Evolutionary conservation across 1,140 invertebrate genomes (phyloP).

Genomic region (Gerris buenoi): DNA sequence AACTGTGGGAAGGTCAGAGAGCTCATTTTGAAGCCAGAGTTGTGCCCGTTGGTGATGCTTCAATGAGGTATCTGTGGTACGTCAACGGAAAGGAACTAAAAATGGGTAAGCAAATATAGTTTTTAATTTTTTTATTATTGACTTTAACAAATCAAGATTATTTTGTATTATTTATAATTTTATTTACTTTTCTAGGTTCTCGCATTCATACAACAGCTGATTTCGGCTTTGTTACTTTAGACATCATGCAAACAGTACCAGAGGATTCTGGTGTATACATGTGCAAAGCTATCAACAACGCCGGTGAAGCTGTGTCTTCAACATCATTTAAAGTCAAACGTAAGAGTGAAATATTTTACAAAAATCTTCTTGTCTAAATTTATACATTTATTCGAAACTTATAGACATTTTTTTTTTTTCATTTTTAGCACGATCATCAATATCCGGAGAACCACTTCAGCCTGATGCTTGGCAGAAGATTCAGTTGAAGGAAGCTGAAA

Average conservation of each 20-base stretch:
- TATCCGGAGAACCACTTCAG: constrained; percentile 62
- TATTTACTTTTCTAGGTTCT: constrained; percentile 53
- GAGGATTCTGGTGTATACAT: constrained; percentile 86
- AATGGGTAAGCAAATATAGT: constrained; percentile 44
- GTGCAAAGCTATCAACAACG: constrained; percentile 79
- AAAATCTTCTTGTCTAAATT: background rate
- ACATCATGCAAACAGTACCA: constrained; percentile 72
- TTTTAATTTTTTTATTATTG: background rate
- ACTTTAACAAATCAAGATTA: background rate
- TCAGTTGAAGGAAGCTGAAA: constrained; percentile 71
- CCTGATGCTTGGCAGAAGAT: constrained; percentile 81
- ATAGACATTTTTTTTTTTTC: background rate
- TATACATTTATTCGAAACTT: background rate
- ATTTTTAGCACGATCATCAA: constrained; percentile 47
- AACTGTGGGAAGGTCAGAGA: constrained; percentile 83
- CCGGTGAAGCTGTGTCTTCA: constrained; percentile 80
- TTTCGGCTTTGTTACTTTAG: constrained; percentile 85
- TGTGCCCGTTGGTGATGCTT: constrained; percentile 85
- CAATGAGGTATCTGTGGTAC: constrained; percentile 82
- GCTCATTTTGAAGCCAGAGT: constrained; percentile 92
- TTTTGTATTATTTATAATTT: constrained; percentile 23
- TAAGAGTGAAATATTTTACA: constrained; percentile 20
- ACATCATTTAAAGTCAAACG: constrained; percentile 70
- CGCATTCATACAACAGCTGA: constrained; percentile 78
- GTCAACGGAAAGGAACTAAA: constrained; percentile 83